These are phyloP conservation scores for Coendou prehensilis DNA, from an alignment of 2,797 vertebrate species.

Conservation along the genomic window DNA sequence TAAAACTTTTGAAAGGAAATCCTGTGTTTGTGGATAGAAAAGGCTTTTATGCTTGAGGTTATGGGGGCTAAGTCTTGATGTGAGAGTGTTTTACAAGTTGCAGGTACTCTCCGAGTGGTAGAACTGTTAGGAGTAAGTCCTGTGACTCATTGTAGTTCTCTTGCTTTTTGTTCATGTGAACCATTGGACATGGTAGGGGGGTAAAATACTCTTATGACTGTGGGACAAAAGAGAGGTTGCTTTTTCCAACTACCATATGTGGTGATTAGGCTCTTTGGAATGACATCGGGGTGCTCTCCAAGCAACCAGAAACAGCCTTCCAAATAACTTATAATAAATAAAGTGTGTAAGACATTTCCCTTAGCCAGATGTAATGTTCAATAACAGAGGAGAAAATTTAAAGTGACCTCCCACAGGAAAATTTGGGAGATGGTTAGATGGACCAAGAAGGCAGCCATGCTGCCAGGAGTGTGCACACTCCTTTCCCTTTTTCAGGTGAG, in stretches of 20 bases:
- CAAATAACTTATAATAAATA: constrained; percentile 81
- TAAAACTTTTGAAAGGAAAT: constrained; percentile 30
- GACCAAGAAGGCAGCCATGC: constrained; percentile 1
- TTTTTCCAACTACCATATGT: constrained; percentile 80
- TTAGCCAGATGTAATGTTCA: constrained; percentile 69
- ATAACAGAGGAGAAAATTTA: constrained; percentile 69
- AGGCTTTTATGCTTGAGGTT: neutral
- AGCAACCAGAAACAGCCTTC: constrained; percentile 72
- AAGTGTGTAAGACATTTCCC: constrained; percentile 70
- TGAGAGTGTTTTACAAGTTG: constrained; percentile 44
- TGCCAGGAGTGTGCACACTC: constrained; percentile 15
- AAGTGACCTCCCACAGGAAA: constrained; percentile 64
- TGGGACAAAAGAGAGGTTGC: constrained; percentile 70
- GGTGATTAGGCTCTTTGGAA: constrained; percentile 75
- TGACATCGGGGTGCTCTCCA: constrained; percentile 69
- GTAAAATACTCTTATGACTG: constrained; percentile 58
- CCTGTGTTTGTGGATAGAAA: constrained; percentile 15
- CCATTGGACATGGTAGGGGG: constrained; percentile 25
- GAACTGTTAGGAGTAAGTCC: neutral
- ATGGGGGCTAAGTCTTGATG: neutral
- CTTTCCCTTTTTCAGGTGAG: constrained; percentile 43
- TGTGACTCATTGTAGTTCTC: constrained; percentile 44
- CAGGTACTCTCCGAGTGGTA: neutral
- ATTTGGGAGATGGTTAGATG: constrained; percentile 40
- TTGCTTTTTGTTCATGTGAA: constrained; percentile 39